Evolutionary conservation across 1,140 invertebrate species (phyloP).

Genomic region (Piezodorus guildinii): DNA sequence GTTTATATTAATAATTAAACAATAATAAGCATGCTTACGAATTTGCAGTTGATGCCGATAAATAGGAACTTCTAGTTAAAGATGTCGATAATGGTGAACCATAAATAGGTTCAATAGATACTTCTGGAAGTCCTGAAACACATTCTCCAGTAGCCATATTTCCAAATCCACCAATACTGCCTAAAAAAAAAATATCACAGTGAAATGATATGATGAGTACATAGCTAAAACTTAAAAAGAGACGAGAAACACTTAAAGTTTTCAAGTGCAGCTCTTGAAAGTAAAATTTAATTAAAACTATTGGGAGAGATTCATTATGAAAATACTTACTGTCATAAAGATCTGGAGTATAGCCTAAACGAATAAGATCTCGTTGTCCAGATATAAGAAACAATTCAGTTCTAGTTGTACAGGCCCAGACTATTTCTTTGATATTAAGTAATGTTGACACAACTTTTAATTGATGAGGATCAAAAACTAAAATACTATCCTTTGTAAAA

Average conservation of each 20-base stretch:
- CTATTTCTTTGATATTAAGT: constrained; percentile 37
- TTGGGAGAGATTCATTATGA: too few relatives aligned
- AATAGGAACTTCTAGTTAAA: neutral
- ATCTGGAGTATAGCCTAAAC: constrained; percentile 47
- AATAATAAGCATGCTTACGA: constrained; percentile 15
- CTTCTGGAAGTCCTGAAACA: constrained; percentile 15
- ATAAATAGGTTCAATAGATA: constrained; percentile 18
- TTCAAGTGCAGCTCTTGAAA: too few relatives aligned
- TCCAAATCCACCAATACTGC: constrained; percentile 20
- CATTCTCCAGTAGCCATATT: constrained; percentile 19
- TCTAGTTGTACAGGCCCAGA: constrained; percentile 49
- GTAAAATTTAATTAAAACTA: too few relatives aligned
- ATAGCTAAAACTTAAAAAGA: neutral
- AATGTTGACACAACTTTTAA: constrained; percentile 40
- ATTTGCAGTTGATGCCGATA: constrained; percentile 16
- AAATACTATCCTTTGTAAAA: constrained; percentile 55
- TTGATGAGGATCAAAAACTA: constrained; percentile 58
- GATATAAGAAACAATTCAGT: constrained; percentile 72
- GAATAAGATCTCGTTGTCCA: constrained; percentile 50
- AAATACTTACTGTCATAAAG: constrained; percentile 30
- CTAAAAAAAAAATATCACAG: constrained; percentile 15
- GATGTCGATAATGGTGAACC: constrained; percentile 9
- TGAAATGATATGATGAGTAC: too few relatives aligned
- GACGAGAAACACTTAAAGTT: too few relatives aligned
- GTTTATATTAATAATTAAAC: neutral